These are phyloP conservation scores for Pitangus sulphuratus DNA, from an alignment of 2,797 vertebrate species.

Conservation along the genomic window DNA sequence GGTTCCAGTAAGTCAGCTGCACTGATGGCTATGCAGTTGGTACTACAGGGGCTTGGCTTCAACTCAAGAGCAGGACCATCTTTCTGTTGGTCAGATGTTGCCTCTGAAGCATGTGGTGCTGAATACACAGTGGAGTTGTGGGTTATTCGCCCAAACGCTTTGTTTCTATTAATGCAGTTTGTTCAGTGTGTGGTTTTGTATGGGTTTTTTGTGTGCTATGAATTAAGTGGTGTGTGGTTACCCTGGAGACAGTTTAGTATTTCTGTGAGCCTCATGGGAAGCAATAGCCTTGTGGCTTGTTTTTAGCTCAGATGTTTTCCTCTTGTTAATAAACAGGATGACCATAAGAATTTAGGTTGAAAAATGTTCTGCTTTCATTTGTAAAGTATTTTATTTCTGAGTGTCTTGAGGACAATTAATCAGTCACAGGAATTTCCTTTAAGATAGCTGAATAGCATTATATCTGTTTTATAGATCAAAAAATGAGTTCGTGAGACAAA, in stretches of 20 bases:
- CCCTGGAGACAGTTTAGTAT: neutral
- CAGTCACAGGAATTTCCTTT: neutral
- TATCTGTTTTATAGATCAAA: neutral
- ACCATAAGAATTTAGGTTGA: neutral
- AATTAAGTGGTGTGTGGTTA: neutral
- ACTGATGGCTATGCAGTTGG: fast-evolving
- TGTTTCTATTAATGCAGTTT: neutral
- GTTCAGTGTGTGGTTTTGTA: neutral
- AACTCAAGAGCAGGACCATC: neutral
- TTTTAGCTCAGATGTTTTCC: neutral
- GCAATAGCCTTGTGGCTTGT: neutral
- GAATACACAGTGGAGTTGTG: neutral
- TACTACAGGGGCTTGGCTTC: neutral
- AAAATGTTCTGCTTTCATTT: neutral
- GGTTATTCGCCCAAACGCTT: neutral
- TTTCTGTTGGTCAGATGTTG: neutral
- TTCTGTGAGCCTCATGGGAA: neutral
- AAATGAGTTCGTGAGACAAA: neutral
- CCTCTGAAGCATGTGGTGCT: neutral
- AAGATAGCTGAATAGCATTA: neutral
- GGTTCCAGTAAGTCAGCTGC: neutral
- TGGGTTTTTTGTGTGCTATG: fast-evolving
- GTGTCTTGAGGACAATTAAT: neutral
- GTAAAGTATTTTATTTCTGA: neutral
- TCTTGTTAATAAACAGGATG: neutral